Conservation (phyloP, 2,888 invertebrate genomes). For the Hirtodrosophila confusa region DNA sequence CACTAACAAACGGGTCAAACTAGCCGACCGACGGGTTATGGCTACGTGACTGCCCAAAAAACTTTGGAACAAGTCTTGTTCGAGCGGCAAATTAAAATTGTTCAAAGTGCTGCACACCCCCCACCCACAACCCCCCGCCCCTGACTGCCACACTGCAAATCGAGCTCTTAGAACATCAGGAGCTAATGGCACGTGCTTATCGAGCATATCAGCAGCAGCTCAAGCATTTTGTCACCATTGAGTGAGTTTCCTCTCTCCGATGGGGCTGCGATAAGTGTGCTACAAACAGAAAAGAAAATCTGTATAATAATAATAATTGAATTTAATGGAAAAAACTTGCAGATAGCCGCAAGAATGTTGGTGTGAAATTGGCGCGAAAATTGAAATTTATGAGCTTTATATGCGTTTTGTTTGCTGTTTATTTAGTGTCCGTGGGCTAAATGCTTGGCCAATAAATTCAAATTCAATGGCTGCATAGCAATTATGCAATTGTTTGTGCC, state of each 20-base stretch:
- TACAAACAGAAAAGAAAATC: slow-evolving; percentile 3
- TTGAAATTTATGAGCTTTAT: slow-evolving; percentile 43
- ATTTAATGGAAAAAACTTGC: slow-evolving; percentile 24
- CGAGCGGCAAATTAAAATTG: slow-evolving; percentile 70
- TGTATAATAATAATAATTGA: slow-evolving; percentile 20
- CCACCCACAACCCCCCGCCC: too few species aligned
- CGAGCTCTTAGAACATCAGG: slow-evolving; percentile 20
- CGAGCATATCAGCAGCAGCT: slow-evolving; percentile 61
- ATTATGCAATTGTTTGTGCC: slow-evolving; percentile 78
- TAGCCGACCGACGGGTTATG: slow-evolving; percentile 41
- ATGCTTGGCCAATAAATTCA: slow-evolving; percentile 61
- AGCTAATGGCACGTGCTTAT: slow-evolving; percentile 76
- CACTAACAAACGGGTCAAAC: slow-evolving; percentile 47
- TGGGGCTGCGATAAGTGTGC: slow-evolving; percentile 45
- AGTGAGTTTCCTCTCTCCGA: slow-evolving; percentile 28
- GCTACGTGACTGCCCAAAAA: slow-evolving; percentile 62
- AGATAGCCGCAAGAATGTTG: slow-evolving; percentile 12
- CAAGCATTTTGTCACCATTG: slow-evolving; percentile 66
- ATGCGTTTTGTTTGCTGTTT: slow-evolving; percentile 37
- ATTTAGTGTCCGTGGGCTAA: slow-evolving; percentile 34
- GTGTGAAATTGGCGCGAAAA: slow-evolving; percentile 41
- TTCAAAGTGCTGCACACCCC: slow-evolving; percentile 29
- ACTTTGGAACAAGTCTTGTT: slow-evolving; percentile 51
- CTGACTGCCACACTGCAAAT: neutral
- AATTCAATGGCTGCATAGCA: slow-evolving; percentile 63